Evolutionary conservation across 2,888 invertebrate species (phyloP), one percentile per base, ranked within the genome.

Genomic region (Xestia xanthographa): DNA sequence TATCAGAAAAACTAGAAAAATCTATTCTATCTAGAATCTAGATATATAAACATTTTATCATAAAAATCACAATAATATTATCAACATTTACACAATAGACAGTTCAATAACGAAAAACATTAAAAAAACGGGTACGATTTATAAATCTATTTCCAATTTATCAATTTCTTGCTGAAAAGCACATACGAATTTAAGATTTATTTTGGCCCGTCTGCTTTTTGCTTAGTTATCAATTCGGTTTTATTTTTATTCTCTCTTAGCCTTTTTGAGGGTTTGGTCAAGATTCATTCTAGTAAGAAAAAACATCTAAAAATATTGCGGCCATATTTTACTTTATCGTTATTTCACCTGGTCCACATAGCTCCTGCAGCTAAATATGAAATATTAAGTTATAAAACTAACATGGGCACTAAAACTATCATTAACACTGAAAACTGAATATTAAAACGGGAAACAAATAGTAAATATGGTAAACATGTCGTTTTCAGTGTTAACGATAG

Each of bases 121-220:
- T 26, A 0, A 22, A 68, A 62, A 60, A 60, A 65, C 6, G 14
- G 12, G 43, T 48, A 38, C 50, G 34, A 58, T 63, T 74, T 84
- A 62, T 41, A 69, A 68, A 83, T 81, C 11, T 41, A 20, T 84
- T 74, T 63, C 12, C 63, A 80, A 70, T 79, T 60, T n/a, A 62
- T 70, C 41, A 70, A 38, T 67, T 45, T 63, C 14, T 48, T 74
- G 58, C 66, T 70, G 3, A 79, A 66, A 56, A 48, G 20, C 62
- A 68, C 45, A 45, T 69, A 14, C 3, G 26, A 56, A 45, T 63
- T 58, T 0, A 43, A 70, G 29, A 82, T 75, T 41, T 74, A 73
- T 74, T 70, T 81, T 58, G 34, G 14, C 5, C 63, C 20, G 11
- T 66, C 34, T 38, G 11, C 20, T 68, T 60, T 83, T 77, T 53